Percentiles rank a stretch among this genome's conserved stretches.
These are phyloP conservation scores for Herminia tarsipennalis DNA, from an alignment of 2,888 invertebrate genomes.

Conservation along the genomic window DNA sequence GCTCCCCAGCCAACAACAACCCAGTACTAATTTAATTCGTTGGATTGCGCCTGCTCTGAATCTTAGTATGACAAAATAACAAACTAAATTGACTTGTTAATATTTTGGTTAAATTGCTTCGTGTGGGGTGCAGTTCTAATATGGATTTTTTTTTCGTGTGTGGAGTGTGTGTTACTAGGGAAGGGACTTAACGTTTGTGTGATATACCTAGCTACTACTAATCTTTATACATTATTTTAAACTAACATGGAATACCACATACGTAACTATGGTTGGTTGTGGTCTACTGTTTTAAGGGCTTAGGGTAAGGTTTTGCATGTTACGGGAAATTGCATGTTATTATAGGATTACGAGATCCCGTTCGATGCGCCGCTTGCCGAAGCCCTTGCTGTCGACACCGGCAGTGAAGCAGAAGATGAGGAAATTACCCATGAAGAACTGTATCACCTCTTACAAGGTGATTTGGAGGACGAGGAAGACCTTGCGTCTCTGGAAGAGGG, in stretches of 20 bases:
- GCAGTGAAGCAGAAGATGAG: slow-evolving; percentile 3
- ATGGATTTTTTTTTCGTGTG: neutral
- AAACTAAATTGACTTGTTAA: slow-evolving; percentile 1
- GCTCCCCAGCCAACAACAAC: no score
- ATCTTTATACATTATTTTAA: neutral
- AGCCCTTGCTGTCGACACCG: slow-evolving; percentile 1
- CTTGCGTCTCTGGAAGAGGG: neutral
- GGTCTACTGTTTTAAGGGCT: neutral
- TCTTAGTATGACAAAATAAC: neutral
- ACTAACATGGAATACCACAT: slow-evolving; percentile 1
- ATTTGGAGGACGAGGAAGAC: no score
- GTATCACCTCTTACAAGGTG: neutral
- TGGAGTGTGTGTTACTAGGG: neutral
- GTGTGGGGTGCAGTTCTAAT: neutral
- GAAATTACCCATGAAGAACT: neutral
- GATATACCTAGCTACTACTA: slow-evolving; percentile 1
- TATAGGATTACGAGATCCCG: neutral
- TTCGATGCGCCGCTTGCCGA: slow-evolving; percentile 4
- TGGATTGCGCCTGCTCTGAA: slow-evolving; percentile 3
- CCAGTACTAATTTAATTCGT: slow-evolving; percentile 1
- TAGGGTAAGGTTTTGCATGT: no score
- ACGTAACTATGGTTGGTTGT: neutral
- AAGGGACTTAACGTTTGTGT: slow-evolving; percentile 1
- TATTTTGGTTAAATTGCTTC: slow-evolving; percentile 1
- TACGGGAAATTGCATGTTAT: no score